Evolutionary conservation across 2,797 vertebrate species (phyloP).

Genomic region (Channallabes apus): DNA sequence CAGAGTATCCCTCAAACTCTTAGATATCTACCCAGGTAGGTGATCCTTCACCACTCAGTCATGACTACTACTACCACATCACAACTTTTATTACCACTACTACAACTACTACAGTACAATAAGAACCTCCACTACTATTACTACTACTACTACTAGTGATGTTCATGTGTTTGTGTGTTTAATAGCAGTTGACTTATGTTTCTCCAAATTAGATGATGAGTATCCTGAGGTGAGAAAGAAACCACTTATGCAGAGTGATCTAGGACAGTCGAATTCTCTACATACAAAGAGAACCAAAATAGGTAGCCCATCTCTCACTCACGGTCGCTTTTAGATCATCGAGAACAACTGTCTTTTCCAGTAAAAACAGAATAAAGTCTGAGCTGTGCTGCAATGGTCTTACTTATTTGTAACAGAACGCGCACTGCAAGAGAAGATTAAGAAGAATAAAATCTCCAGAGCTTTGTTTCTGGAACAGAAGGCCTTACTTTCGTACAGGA

Average conservation of each 20-base stretch:
- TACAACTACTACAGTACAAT: too few relatives aligned
- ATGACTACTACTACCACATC: background rate
- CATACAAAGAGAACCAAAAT: slow-evolving; percentile 18
- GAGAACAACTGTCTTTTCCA: background rate
- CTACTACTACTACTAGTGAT: too few relatives aligned
- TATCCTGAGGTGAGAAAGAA: slow-evolving; percentile 20
- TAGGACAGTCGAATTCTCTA: slow-evolving; percentile 5
- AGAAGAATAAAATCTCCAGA: slow-evolving; percentile 87
- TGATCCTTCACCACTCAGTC: background rate
- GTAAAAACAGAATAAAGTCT: background rate
- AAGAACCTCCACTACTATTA: too few relatives aligned
- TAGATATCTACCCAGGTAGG: slow-evolving; percentile 72
- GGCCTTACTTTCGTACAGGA: slow-evolving; percentile 71
- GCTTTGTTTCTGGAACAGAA: slow-evolving; percentile 88
- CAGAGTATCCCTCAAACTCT: slow-evolving; percentile 80
- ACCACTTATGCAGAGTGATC: background rate
- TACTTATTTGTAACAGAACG: slow-evolving; percentile 68
- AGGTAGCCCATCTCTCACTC: slow-evolving; percentile 37
- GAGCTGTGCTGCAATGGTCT: background rate
- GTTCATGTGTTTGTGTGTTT: background rate
- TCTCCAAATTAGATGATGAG: slow-evolving; percentile 43
- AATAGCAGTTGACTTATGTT: slow-evolving; percentile 14
- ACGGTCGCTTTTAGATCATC: background rate
- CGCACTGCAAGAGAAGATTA: slow-evolving; percentile 78
- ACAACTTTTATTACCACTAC: too few relatives aligned